Evolutionary conservation across 2,888 invertebrate genomes (phyloP), one percentile per base, ranked within the genome.

Genomic region (Apotomis turbidana): DNA sequence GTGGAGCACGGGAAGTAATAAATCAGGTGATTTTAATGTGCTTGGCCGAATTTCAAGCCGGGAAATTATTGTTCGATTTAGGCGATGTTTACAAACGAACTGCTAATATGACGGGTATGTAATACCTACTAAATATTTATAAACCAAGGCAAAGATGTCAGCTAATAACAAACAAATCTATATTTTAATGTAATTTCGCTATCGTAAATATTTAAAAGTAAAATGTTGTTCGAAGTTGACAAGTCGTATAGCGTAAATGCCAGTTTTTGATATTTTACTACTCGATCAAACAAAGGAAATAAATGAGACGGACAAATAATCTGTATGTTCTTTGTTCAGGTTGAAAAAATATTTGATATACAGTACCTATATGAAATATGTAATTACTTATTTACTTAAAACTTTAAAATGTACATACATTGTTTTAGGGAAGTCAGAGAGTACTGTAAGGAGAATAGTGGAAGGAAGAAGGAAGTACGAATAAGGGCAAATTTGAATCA

Each of bases 401-500:
- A 9, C 46, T 46, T 46, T 46, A 41, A 6, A 41, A 15, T 15
- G 15, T 15, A 15, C 15, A 15, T 41, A 1, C 8, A n/a, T n/a
- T n/a, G n/a, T 44, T 44, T 44, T 3, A 44, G 44, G 44, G 5
- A 8, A 6, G 5, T 44, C 68, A 8, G 68, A 68, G 51, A 72
- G 72, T 68, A 72, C 68, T 12, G 63, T 72, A 4, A 38, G 63
- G 41, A 49, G 59, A 55, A 68, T 72, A 38, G 55, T 58, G n/a
- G n/a, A n/a, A n/a, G 3, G 13, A 54, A 3, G 62, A 72, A 51
- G 72, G 72, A 15, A 15, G 15, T 10, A n/a, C n/a, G 10, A 55
- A 58, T 41, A 72, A 72, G 52, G 36, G 61, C 36, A 62, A 67
- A 60, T 74, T 74, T 72, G 6, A 8, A n/a, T 72, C 70, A 3